Conservation (phyloP, 1,140 invertebrate genomes). For the Platyscapa corneri region DNA sequence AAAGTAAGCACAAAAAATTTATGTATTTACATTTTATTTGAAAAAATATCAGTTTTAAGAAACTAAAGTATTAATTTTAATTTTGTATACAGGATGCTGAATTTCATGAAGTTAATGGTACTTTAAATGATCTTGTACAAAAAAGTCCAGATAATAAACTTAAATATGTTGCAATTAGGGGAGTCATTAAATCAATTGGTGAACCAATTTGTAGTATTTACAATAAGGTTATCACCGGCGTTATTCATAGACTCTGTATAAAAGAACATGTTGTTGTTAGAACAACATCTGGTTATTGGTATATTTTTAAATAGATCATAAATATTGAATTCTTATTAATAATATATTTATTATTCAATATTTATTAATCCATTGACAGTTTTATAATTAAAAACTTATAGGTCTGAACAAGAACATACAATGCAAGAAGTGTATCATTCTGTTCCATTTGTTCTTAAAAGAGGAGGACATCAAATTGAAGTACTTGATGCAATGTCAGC, state of each 20-base stretch:
- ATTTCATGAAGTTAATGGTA: constrained; percentile 78
- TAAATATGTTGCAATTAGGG: constrained; percentile 82
- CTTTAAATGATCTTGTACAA: constrained; percentile 77
- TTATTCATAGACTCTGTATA: constrained; percentile 81
- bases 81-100: constrained; percentile 76
- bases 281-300: constrained; percentile 85
- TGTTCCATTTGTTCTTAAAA: constrained; percentile 83
- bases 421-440: constrained; percentile 83
- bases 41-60: not conserved
- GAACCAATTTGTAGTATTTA: constrained; percentile 82
- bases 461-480: constrained; percentile 79
- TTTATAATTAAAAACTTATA: constrained; percentile 49
- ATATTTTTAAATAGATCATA: constrained; percentile 37
- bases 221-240: constrained; percentile 81
- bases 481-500: constrained; percentile 83
- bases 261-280: constrained; percentile 86
- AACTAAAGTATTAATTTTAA: constrained; percentile 7
- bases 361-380: too few species aligned
- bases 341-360: too few species aligned
- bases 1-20: constrained; percentile 75
- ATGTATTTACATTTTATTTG: not conserved
- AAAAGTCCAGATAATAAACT: constrained; percentile 78
- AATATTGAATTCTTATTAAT: not conserved
- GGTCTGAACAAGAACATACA: constrained; percentile 82
- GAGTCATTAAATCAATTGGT: constrained; percentile 82